phyloP scores from a whole-genome alignment of 2,888 invertebrate species.

The Lacanobia oleracea region DNA sequence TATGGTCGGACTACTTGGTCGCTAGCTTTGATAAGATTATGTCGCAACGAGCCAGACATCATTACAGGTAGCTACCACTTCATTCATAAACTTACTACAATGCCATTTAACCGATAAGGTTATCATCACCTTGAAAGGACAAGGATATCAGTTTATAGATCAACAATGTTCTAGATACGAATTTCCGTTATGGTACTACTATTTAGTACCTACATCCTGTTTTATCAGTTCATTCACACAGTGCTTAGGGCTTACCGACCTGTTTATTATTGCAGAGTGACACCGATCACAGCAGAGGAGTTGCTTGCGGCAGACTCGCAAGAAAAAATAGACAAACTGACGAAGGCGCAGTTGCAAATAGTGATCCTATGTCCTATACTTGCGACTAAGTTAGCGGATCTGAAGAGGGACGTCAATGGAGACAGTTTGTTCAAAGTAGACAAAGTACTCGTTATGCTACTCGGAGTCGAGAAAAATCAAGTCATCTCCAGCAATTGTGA shows the following conservation, averaged over 20 bases:
- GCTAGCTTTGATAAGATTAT: slow-evolving; percentile 96
- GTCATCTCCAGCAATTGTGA: slow-evolving; percentile 93
- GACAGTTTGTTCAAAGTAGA: slow-evolving; percentile 92
- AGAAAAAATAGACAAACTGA: slow-evolving; percentile 89
- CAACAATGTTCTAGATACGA: slow-evolving; percentile 34
- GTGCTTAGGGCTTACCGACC: slow-evolving; percentile 1
- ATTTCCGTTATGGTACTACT: slow-evolving; percentile 5
- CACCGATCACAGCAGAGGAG: slow-evolving; percentile 94
- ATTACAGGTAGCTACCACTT: slow-evolving; percentile 91
- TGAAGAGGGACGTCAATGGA: slow-evolving; percentile 89
- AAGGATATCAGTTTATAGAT: slow-evolving; percentile 8
- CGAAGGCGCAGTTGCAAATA: slow-evolving; percentile 94
- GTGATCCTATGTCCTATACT: slow-evolving; percentile 95
- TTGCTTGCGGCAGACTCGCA: slow-evolving; percentile 87
- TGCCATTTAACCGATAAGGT: slow-evolving; percentile 15
- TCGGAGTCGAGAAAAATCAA: slow-evolving; percentile 94
- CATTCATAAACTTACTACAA: slow-evolving; percentile 1
- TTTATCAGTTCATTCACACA: background rate
- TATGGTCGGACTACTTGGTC: slow-evolving; percentile 95
- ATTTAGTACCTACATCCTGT: background rate
- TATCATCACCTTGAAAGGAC: slow-evolving; percentile 12
- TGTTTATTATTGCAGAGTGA: slow-evolving; percentile 90
- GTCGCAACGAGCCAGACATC: slow-evolving; percentile 94
- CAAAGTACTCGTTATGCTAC: slow-evolving; percentile 94
- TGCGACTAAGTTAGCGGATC: slow-evolving; percentile 90